A percentile compares a stretch with the other conserved stretches of the same genome.
Evolutionary conservation across 2,888 invertebrate genomes (phyloP).

Genomic region (Nomada fabriciana): DNA sequence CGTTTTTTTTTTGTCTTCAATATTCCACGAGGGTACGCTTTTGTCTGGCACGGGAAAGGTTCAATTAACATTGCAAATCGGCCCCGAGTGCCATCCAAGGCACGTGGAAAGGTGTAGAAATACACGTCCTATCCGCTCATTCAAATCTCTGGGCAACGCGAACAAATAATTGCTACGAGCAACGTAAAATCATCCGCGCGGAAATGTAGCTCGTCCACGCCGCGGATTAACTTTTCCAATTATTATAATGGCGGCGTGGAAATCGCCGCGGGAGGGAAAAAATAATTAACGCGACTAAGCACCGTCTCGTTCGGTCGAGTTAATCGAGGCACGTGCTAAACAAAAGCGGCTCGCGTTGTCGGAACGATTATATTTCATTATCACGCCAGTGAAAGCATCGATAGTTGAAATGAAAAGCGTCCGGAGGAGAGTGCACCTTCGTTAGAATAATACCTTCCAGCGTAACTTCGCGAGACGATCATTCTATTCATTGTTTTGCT

Average conservation of each 20-base stretch:
- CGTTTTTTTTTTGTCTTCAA: slow-evolving; percentile 40
- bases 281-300: too few relatives aligned
- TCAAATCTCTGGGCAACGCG: slow-evolving; percentile 62
- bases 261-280: too few relatives aligned
- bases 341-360: too few relatives aligned
- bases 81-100: slow-evolving; percentile 23
- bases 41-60: neutral
- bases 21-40: slow-evolving; percentile 39
- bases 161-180: neutral
- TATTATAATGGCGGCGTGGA: too few relatives aligned
- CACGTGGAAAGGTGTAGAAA: slow-evolving; percentile 29
- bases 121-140: slow-evolving; percentile 60
- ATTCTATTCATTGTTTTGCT: slow-evolving; percentile 3
- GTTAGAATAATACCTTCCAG: too few relatives aligned
- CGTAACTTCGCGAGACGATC: too few relatives aligned
- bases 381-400: slow-evolving; percentile 39
- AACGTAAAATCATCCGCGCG: too few relatives aligned
- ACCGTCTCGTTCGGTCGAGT: too few relatives aligned
- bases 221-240: neutral
- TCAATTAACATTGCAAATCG: slow-evolving; percentile 72
- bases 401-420: slow-evolving; percentile 48
- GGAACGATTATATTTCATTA: neutral
- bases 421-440: slow-evolving; percentile 22
- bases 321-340: too few relatives aligned
- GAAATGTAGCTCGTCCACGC: neutral